Evolutionary conservation across 2,888 invertebrate genomes (phyloP).

Genomic region (Ophion costatus): DNA sequence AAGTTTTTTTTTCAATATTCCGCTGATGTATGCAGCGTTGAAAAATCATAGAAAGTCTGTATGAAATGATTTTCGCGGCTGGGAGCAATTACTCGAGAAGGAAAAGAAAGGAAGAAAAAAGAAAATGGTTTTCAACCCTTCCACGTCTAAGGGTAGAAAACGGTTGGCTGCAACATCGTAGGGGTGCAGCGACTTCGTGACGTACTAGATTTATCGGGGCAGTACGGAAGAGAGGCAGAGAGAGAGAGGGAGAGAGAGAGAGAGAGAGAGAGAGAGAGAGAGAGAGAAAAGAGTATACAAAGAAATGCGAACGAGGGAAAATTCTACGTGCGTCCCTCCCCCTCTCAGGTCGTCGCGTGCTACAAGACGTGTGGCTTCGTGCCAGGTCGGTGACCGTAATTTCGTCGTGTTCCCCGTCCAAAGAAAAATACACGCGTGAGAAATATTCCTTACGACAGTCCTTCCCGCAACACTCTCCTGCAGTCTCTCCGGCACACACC

Average conservation of each 20-base stretch:
- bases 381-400: constrained; percentile 70
- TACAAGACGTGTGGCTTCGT: constrained; percentile 67
- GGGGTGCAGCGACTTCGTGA: constrained; percentile 52
- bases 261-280: constrained; percentile 29
- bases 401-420: constrained; percentile 62
- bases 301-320: constrained; percentile 55
- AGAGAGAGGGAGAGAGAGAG: constrained; percentile 21
- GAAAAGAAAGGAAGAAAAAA: constrained; percentile 11
- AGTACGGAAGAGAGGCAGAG: constrained; percentile 11
- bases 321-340: constrained; percentile 57
- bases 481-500: constrained; percentile 47
- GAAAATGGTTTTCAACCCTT: background rate
- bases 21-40: constrained; percentile 21
- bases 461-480: constrained; percentile 61
- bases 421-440: constrained; percentile 68
- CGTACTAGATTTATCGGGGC: constrained; percentile 45
- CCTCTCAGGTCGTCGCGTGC: constrained; percentile 61
- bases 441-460: constrained; percentile 69
- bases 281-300: constrained; percentile 42
- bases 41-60: constrained; percentile 37
- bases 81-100: constrained; percentile 61
- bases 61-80: constrained; percentile 52
- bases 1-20: constrained; percentile 7
- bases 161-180: constrained; percentile 57
- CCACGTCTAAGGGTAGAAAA: background rate